Conservation (phyloP, 2,888 invertebrate genomes). For the Helleia helle region DNA sequence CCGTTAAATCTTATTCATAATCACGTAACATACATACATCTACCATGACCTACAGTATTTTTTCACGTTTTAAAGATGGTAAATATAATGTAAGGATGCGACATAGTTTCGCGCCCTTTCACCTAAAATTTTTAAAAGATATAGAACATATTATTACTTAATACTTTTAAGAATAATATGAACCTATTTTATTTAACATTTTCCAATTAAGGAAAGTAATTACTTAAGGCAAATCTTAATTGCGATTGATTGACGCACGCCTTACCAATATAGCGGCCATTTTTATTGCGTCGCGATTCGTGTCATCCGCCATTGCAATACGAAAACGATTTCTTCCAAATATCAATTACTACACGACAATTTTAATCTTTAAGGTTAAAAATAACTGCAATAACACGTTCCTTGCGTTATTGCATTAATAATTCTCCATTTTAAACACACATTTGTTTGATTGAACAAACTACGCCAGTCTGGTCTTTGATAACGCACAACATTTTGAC, state of each 20-base stretch:
- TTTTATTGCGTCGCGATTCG: constrained; percentile 73
- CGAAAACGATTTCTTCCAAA: constrained; percentile 42
- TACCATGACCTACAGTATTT: constrained; percentile 5
- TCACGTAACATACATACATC: neutral
- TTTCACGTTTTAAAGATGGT: constrained; percentile 14
- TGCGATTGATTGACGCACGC: constrained; percentile 61
- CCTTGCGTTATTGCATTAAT: constrained; percentile 37
- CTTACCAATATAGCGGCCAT: constrained; percentile 72
- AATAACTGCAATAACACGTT: constrained; percentile 44
- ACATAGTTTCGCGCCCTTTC: constrained; percentile 72
- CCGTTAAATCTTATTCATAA: no score
- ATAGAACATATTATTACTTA: neutral
- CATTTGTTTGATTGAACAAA: constrained; percentile 47
- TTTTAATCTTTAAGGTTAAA: constrained; percentile 22
- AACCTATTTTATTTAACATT: neutral
- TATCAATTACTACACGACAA: constrained; percentile 41
- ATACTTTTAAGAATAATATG: no score
- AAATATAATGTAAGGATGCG: constrained; percentile 29
- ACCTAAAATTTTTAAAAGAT: constrained; percentile 25
- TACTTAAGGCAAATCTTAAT: constrained; percentile 27
- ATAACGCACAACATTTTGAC: constrained; percentile 72
- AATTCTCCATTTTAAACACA: constrained; percentile 51
- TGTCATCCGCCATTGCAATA: constrained; percentile 72
- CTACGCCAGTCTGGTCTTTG: constrained; percentile 57
- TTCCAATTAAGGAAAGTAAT: neutral